These are phyloP conservation scores for Nemotelus pantherinus DNA, from an alignment of 2,888 invertebrate species.

Conservation along the genomic window DNA sequence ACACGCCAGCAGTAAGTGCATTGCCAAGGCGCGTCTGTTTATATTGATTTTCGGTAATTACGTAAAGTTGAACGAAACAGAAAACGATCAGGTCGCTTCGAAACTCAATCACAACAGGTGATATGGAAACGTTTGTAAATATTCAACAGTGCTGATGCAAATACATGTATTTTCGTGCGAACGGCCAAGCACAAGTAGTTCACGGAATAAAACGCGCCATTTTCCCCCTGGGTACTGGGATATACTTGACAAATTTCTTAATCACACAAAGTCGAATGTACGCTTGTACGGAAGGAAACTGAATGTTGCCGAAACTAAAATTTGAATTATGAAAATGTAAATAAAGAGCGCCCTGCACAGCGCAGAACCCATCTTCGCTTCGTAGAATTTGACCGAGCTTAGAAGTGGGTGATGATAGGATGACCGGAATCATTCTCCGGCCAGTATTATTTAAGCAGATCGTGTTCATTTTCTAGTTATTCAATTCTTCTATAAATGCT, in stretches of 20 bases:
- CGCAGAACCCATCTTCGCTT: conserved; percentile 36
- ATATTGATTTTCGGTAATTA: conserved; percentile 48
- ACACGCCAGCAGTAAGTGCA: background rate
- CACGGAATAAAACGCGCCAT: conserved; percentile 33
- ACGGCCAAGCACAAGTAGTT: no score
- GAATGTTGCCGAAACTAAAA: no score
- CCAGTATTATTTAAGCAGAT: no score
- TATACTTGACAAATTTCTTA: no score
- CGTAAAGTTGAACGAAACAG: conserved; percentile 43
- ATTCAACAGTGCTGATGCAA: no score
- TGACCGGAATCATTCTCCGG: no score
- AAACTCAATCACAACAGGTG: conserved; percentile 33
- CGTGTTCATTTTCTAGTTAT: no score
- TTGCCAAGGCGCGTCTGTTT: conserved; percentile 45
- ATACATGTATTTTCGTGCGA: no score
- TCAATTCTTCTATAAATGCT: no score
- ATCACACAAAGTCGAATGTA: no score
- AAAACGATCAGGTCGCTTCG: background rate
- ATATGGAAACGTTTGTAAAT: background rate
- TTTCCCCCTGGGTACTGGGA: background rate
- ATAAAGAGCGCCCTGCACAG: conserved; percentile 22
- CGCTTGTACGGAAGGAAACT: no score
- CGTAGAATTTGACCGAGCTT: background rate
- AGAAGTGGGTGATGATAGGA: no score
- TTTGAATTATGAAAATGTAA: conserved; percentile 9